Evolutionary conservation across 2,113 vertebrate species (phyloP), one percentile per base, ranked within the genome.

Genomic region (Solea senegalensis): DNA sequence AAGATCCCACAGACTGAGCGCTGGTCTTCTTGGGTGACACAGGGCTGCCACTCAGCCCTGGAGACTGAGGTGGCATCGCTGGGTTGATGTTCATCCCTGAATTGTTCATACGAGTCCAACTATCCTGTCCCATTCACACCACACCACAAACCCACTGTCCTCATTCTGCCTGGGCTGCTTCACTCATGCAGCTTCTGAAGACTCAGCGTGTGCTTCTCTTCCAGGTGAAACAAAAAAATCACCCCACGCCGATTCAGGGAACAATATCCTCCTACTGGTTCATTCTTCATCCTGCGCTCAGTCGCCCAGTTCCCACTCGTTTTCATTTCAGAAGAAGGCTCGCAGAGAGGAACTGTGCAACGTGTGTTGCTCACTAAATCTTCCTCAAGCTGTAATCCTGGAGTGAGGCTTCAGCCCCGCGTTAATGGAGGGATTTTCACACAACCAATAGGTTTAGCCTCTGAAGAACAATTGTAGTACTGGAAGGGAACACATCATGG

Each of bases 311-410:
- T 48, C 14, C 44, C 2, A 48, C 45, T 11, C 14, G 9, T 48
- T 13, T 48, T 45, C 44, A 9, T 48, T 48, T 12, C 16, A 16
- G 61, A 57, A 69, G 54, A 57, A 16, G 60, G 52, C 56, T 70
- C 34, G 45, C 52, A 43, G 64, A 62, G 72, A 65, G 76, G 74
- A 80, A 81, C 69, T 66, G 76, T 72, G 73, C 82, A 78, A 84
- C 87, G 91, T 91, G 85, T 92, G 91, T 90, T 89, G 81, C 85
- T 91, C 79, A 86, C 90, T 95, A 95, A 96, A 94, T 94, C 96
- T 94, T 86, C 90, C 86, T 87, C 73, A 82, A 69, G 83, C 67
- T 48, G 85, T 97, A 96, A 97, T 97, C 96, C 95, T 80, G 67
- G 88, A 92, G 91, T 1, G 21, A 91, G 75, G 76, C 82, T 82